Conservation (phyloP, 2,888 invertebrate species). For the Synergus gifuensis region DNA sequence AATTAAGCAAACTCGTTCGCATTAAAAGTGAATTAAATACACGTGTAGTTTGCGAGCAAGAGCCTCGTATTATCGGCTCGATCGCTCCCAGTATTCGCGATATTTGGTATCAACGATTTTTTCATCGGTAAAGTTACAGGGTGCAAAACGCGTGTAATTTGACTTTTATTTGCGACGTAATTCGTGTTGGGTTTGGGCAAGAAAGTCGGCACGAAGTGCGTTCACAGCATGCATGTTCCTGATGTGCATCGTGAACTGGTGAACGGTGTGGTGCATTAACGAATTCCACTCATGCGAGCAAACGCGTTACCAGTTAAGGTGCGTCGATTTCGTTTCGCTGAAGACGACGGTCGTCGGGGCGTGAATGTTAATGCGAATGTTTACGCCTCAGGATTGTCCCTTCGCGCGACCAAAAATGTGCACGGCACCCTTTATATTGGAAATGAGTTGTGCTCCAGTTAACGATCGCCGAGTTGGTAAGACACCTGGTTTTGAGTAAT, state of each 20-base stretch:
- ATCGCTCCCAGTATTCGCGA: slow-evolving; percentile 27
- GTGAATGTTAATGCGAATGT: slow-evolving; percentile 40
- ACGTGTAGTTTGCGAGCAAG: slow-evolving; percentile 42
- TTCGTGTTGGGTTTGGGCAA: slow-evolving; percentile 11
- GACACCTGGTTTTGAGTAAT: slow-evolving; percentile 29
- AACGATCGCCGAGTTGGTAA: slow-evolving; percentile 5
- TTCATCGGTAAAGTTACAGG: slow-evolving; percentile 6
- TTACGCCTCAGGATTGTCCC: slow-evolving; percentile 34
- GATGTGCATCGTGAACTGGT: background rate
- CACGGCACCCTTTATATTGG: slow-evolving; percentile 36
- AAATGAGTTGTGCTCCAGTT: slow-evolving; percentile 34
- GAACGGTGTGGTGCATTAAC: slow-evolving; percentile 20
- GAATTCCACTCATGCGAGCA: slow-evolving; percentile 30
- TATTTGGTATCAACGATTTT: slow-evolving; percentile 25
- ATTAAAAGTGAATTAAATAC: slow-evolving; percentile 60
- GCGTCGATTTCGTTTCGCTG: slow-evolving; percentile 37
- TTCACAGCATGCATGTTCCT: background rate
- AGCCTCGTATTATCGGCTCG: slow-evolving; percentile 20
- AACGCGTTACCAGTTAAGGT: slow-evolving; percentile 40
- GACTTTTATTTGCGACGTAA: slow-evolving; percentile 32
- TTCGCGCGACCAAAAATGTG: slow-evolving; percentile 29
- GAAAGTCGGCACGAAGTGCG: slow-evolving; percentile 3
- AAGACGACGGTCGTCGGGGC: slow-evolving; percentile 19
- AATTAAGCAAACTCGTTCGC: slow-evolving; percentile 61
- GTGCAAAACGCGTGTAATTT: slow-evolving; percentile 35